Conservation (phyloP, 2,888 invertebrate species). For the Campoletis raptor region DNA sequence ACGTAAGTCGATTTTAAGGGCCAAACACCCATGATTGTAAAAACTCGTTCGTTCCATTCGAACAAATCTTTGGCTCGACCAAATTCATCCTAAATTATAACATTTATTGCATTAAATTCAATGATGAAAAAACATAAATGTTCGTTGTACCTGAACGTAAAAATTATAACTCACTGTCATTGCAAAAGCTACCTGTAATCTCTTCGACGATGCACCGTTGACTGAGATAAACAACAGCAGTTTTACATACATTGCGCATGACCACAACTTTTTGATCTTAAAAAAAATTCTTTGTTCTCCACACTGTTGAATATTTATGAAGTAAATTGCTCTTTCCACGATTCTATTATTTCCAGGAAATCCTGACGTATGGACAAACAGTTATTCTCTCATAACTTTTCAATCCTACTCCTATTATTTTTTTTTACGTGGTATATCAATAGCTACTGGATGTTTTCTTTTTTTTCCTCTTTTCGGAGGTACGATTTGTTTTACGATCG, state of each 20-base stretch:
- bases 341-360: background rate
- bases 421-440: background rate
- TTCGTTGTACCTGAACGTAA: background rate
- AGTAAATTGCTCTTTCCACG: background rate
- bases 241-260: slow-evolving; percentile 23
- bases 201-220: background rate
- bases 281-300: background rate
- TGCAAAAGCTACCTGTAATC: background rate
- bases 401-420: background rate
- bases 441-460: background rate
- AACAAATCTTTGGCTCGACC: slow-evolving; percentile 60
- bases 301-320: slow-evolving; percentile 16
- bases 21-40: slow-evolving; percentile 56
- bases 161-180: slow-evolving; percentile 20
- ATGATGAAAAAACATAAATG: no score
- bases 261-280: background rate
- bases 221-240: background rate
- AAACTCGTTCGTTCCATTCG: slow-evolving; percentile 58
- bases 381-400: background rate
- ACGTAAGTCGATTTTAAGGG: slow-evolving; percentile 48
- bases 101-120: no score
- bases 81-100: slow-evolving; percentile 47
- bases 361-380: background rate
- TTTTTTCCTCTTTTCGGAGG: background rate
- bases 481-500: slow-evolving; percentile 8